Percentiles rank a stretch among this genome's conserved stretches.
phyloP scores from a whole-genome alignment of 2,888 invertebrate genomes.

The Phalangium opilio region DNA sequence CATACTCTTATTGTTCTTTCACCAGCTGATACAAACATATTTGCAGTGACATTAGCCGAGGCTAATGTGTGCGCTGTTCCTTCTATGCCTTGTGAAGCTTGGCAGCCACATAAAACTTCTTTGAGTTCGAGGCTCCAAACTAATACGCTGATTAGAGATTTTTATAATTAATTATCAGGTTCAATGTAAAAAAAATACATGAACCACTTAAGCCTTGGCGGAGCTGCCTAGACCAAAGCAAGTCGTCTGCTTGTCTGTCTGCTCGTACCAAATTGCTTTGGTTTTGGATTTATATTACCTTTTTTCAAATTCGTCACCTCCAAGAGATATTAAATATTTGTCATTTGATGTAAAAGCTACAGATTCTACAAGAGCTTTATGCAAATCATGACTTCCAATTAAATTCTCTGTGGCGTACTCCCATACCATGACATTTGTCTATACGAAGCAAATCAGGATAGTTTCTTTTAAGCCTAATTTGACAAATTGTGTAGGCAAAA shows the following conservation, averaged over 20 bases:
- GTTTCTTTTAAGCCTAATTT: no score
- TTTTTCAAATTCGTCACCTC: slow-evolving; percentile 27
- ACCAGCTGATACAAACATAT: slow-evolving; percentile 25
- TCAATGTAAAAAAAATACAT: neutral
- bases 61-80: slow-evolving; percentile 40
- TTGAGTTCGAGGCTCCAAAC: slow-evolving; percentile 58
- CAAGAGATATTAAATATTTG: slow-evolving; percentile 63
- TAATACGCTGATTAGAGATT: slow-evolving; percentile 43
- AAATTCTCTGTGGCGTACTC: no score
- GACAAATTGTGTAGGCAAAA: no score
- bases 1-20: no score
- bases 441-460: no score
- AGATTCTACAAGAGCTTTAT: slow-evolving; percentile 74
- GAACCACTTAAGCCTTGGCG: neutral
- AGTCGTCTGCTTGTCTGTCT: no score
- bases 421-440: no score
- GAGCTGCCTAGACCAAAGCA: no score
- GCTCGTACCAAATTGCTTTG: no score
- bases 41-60: slow-evolving; percentile 27
- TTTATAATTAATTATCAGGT: slow-evolving; percentile 1
- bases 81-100: slow-evolving; percentile 48
- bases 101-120: slow-evolving; percentile 43
- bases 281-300: no score
- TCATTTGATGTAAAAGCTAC: slow-evolving; percentile 68
- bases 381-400: slow-evolving; percentile 48